Evolutionary conservation across 2,888 invertebrate species (phyloP), one percentile per base, ranked within the genome.

Genomic region (Thera obeliscata): DNA sequence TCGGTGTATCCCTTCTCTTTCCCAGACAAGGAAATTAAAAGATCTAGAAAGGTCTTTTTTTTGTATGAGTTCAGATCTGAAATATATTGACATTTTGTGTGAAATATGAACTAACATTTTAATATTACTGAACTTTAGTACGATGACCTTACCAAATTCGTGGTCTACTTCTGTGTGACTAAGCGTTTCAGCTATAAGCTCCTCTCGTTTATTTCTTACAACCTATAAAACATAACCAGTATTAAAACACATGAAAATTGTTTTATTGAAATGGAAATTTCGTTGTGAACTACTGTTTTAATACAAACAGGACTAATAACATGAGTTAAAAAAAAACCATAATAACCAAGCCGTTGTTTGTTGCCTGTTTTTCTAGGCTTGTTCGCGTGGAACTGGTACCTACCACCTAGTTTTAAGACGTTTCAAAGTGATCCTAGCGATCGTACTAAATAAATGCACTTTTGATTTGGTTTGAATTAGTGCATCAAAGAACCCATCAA

Each of bases 1-100:
- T 95, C 88, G 0, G 90, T 94, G 52, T 94, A 94, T 35, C 94
- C 94, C 0, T 82, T 88, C 6, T 93, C 93, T 6, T 88, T 88
- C 0, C 94, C 91, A 46, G 94, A 93, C 3, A 94, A 77, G 12
- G 89, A 84, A 70, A 95, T 92, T 11, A 95, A 78, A 5, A 94
- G 80, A 69, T 95, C 95, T 64, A 95, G 79, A 76, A 95, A 95
- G 0, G 94, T 91, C 78, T 93, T 94, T 38, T 79, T 88, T 69
- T 84, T 87, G 71, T 91, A 91, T 41, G 71, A 74, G 38, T 71
- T 77, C 69, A 91, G 74, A 79, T 85, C 91, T 91, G 76, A 61
- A 52, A 58, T 11, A 9, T 54, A 22, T 57, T 22, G 7, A 49
- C n/a, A 56, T 43, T 7, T 7, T 9, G 9, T 41, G 41, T 22